phyloP scores from a whole-genome alignment of 2,113 vertebrate species.

The Dinomys branickii region DNA sequence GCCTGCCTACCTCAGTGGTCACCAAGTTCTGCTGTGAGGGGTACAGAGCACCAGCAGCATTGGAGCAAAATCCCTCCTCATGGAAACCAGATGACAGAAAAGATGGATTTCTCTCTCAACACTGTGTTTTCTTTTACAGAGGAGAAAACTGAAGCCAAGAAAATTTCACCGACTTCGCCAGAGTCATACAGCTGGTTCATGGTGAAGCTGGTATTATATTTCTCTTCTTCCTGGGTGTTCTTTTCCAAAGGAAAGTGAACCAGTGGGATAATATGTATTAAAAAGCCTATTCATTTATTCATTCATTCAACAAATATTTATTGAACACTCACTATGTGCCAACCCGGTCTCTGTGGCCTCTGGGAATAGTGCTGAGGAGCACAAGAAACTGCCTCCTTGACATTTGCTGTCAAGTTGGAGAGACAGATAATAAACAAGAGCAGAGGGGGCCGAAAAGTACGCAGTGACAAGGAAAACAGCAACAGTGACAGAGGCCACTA shows the following conservation, averaged over 20 bases:
- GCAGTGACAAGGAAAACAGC: background rate
- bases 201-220: background rate
- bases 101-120: background rate
- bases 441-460: background rate
- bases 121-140: background rate
- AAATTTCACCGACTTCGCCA: background rate
- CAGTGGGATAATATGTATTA: background rate
- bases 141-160: background rate
- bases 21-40: too few species aligned
- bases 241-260: background rate
- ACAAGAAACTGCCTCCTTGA: background rate
- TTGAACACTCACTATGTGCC: background rate
- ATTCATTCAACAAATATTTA: background rate
- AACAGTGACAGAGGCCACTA: background rate
- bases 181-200: background rate
- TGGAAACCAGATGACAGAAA: background rate
- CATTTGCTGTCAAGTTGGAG: background rate
- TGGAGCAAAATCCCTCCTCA: background rate
- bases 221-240: background rate
- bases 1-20: background rate
- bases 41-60: background rate
- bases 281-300: background rate
- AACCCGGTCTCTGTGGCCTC: background rate
- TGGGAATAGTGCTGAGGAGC: background rate
- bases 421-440: background rate